These are phyloP conservation scores for Oreochromis niloticus DNA, from an alignment of 2,113 vertebrate species.

Conservation along the genomic window DNA sequence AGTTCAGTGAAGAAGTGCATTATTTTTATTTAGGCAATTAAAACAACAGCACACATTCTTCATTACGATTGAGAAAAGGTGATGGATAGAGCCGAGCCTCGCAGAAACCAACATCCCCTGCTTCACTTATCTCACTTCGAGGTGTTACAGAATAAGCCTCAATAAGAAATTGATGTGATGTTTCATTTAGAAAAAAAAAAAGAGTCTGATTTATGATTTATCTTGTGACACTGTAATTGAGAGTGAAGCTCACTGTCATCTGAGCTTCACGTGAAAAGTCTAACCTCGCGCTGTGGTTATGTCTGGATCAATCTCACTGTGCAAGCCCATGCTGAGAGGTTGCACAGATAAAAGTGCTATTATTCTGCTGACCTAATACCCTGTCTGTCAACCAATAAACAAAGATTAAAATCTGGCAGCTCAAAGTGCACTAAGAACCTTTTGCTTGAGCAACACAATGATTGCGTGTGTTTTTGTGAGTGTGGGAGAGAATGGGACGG, in stretches of 20 bases:
- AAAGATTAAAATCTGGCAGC: constrained; percentile 20
- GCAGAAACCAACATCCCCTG: background rate
- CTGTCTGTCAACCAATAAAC: constrained; percentile 20
- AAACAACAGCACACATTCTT: constrained; percentile 9
- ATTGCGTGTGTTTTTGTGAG: background rate
- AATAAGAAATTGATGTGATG: background rate
- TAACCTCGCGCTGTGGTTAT: background rate
- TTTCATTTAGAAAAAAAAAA: background rate
- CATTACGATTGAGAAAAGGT: background rate
- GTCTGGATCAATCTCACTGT: background rate
- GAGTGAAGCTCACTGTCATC: background rate
- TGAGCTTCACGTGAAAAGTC: background rate
- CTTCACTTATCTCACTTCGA: background rate
- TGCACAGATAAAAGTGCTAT: constrained; percentile 4
- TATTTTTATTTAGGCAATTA: background rate
- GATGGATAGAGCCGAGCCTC: background rate
- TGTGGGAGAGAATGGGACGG: background rate
- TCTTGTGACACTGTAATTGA: background rate
- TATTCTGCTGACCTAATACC: constrained; percentile 28
- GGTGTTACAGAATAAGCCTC: background rate
- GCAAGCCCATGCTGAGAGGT: constrained; percentile 14
- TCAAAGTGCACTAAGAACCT: constrained; percentile 2
- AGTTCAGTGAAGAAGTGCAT: constrained; percentile 33
- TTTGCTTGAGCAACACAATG: constrained; percentile 23
- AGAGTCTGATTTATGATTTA: background rate